These are phyloP conservation scores for Conopomorpha cramerella DNA, from an alignment of 1,140 invertebrate genomes.

Conservation along the genomic window DNA sequence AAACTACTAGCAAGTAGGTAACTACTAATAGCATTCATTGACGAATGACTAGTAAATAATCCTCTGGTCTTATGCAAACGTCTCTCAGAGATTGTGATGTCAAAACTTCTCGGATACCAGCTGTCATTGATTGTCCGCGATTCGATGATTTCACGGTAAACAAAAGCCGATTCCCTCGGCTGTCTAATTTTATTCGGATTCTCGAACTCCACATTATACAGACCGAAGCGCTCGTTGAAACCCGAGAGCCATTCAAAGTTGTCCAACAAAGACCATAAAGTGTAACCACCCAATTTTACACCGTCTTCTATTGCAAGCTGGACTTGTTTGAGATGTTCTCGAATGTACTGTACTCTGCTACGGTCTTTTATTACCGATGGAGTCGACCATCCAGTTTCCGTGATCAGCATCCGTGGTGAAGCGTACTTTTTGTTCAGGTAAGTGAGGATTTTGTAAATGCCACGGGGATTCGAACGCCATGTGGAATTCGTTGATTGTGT, in stretches of 20 bases:
- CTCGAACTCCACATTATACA: no score
- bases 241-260: conserved; percentile 77
- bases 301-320: conserved; percentile 69
- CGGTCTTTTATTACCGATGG: conserved; percentile 15
- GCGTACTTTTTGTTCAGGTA: conserved; percentile 66
- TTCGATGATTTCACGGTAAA: no score
- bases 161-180: no score
- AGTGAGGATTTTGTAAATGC: conserved; percentile 66
- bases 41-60: no score
- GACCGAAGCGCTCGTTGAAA: conserved; percentile 53
- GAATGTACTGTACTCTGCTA: conserved; percentile 23
- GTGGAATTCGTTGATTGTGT: conserved; percentile 4
- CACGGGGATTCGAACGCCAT: conserved; percentile 68
- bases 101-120: no score
- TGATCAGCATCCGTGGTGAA: conserved; percentile 66
- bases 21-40: no score
- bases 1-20: no score
- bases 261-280: conserved; percentile 75
- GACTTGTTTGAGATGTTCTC: conserved; percentile 66
- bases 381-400: conserved; percentile 71
- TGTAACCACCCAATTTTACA: conserved; percentile 69
- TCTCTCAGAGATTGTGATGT: no score
- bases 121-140: no score
- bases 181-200: no score
- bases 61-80: no score